Percentiles rank a stretch among this genome's conserved stretches.
These are phyloP conservation scores for Nannospalax galili DNA, from an alignment of 2,113 vertebrate species.

Conservation along the genomic window DNA sequence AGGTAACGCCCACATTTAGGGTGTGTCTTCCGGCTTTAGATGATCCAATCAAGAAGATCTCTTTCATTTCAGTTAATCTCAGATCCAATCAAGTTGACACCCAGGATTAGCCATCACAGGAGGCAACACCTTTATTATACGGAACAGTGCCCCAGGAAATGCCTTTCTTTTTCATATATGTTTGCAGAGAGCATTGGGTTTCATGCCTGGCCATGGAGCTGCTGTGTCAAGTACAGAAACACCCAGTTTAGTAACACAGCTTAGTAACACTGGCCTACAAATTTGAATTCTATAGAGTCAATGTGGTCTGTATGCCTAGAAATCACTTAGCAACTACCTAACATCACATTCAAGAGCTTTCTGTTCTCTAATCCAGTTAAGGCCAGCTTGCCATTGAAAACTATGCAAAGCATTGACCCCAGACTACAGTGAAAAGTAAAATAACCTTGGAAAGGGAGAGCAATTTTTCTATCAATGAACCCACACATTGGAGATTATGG, in stretches of 20 bases:
- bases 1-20: too few relatives aligned
- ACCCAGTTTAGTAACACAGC: neutral
- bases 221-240: neutral
- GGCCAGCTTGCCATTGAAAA: constrained; percentile 1
- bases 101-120: too few relatives aligned
- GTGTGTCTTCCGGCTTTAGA: too few relatives aligned
- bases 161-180: neutral
- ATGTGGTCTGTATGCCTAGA: neutral
- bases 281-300: neutral
- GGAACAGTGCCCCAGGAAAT: neutral
- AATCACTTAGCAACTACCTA: constrained; percentile 32
- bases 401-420: neutral
- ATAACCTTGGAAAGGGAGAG: constrained; percentile 61
- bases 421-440: constrained; percentile 38
- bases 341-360: constrained; percentile 13
- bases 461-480: constrained; percentile 42
- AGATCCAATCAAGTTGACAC: too few relatives aligned
- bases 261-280: neutral
- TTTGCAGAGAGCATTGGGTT: constrained; percentile 4
- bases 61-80: too few relatives aligned
- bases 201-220: neutral
- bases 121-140: neutral
- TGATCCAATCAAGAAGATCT: too few relatives aligned
- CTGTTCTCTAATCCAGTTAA: constrained; percentile 15
- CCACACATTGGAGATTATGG: constrained; percentile 46